phyloP scores from a whole-genome alignment of 2,888 invertebrate genomes.

The Loripinus fragilis region DNA sequence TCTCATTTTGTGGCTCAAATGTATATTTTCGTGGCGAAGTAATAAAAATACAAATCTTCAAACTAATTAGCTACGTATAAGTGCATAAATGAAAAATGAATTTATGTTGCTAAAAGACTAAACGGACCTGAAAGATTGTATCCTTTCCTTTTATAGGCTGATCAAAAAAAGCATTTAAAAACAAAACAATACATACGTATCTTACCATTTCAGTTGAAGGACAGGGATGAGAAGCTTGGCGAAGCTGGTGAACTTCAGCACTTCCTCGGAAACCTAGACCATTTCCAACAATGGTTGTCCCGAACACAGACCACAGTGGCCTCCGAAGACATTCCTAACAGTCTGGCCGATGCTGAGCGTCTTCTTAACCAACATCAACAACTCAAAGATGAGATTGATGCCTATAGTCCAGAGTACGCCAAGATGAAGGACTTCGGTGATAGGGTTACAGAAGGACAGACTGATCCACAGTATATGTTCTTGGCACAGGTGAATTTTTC shows the following conservation, averaged over 20 bases:
- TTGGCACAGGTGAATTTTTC: conserved; percentile 89
- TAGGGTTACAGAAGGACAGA: conserved; percentile 87
- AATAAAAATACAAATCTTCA: no score
- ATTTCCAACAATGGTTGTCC: conserved; percentile 99
- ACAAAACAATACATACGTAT: no score
- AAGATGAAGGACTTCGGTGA: conserved; percentile 99
- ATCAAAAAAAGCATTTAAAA: no score
- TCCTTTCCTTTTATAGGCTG: no score
- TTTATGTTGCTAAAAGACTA: no score
- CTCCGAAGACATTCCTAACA: conserved; percentile 83
- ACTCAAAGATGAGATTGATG: conserved; percentile 99
- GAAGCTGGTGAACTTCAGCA: conserved; percentile 99
- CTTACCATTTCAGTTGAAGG: conserved; percentile 91
- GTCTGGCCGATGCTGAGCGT: conserved; percentile 94
- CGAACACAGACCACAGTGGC: conserved; percentile 97
- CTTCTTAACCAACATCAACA: conserved; percentile 98
- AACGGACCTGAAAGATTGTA: no score
- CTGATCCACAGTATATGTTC: conserved; percentile 99
- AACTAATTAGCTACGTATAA: no score
- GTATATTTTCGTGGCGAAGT: no score
- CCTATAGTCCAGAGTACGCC: conserved; percentile 98
- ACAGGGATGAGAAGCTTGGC: conserved; percentile 98
- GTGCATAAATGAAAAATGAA: no score
- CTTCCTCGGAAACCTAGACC: conserved; percentile 94
- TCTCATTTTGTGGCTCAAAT: no score